Conservation (phyloP, 2,113 vertebrate species). For the Agelaius tricolor region DNA sequence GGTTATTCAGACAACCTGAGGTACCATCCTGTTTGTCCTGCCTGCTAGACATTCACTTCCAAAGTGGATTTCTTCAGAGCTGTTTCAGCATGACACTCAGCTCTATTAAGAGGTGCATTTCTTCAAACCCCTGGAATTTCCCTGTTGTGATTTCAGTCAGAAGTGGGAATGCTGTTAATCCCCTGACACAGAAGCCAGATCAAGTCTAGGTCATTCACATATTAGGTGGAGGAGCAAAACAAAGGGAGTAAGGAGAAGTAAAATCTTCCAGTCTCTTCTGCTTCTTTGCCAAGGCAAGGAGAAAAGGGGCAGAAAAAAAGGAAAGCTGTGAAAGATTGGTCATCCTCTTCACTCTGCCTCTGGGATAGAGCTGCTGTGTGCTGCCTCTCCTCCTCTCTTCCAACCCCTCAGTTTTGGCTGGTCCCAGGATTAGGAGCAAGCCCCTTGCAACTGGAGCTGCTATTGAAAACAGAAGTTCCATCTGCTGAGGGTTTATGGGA, state of each 20-base stretch:
- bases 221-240: neutral
- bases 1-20: neutral
- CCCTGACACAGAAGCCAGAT: neutral
- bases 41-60: neutral
- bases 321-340: neutral
- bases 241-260: neutral
- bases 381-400: neutral
- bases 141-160: neutral
- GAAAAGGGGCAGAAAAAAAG: neutral
- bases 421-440: neutral
- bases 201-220: neutral
- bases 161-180: neutral
- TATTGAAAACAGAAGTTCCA: conserved; percentile 54
- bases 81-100: neutral
- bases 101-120: neutral
- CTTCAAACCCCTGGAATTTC: neutral
- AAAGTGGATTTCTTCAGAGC: neutral
- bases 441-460: rapidly evolving
- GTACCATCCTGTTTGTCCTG: neutral
- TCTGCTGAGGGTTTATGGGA: conserved; percentile 29
- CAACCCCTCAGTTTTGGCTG: neutral
- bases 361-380: neutral
- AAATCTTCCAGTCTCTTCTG: neutral
- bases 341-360: neutral
- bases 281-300: neutral